Evolutionary conservation across 2,797 vertebrate species (phyloP).

Genomic region (Sebastes oblongus): DNA sequence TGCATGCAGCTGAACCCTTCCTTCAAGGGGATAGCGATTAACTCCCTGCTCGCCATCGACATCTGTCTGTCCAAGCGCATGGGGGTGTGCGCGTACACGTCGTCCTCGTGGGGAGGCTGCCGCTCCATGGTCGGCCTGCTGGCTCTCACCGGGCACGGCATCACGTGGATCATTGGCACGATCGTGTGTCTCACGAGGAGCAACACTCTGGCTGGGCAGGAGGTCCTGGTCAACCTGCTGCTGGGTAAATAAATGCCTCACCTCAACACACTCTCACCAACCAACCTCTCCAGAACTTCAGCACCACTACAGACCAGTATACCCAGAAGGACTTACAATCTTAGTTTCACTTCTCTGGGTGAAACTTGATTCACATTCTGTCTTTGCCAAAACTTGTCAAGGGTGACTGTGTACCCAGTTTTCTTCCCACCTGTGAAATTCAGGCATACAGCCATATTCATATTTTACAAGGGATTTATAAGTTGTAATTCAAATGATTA

Average conservation of each 20-base stretch:
- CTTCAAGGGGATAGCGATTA: slow-evolving; percentile 94
- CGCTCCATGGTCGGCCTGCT: slow-evolving; percentile 93
- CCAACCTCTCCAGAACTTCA: neutral
- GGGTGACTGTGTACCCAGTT: too few relatives aligned
- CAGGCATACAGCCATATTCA: neutral
- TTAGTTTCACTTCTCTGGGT: neutral
- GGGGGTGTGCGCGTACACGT: slow-evolving; percentile 89
- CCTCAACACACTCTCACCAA: slow-evolving; percentile 24
- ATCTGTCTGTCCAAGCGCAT: slow-evolving; percentile 95
- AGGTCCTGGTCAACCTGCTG: slow-evolving; percentile 96
- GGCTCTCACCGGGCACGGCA: slow-evolving; percentile 92
- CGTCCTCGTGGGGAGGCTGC: slow-evolving; percentile 92
- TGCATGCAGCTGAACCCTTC: slow-evolving; percentile 98
- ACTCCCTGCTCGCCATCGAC: slow-evolving; percentile 94
- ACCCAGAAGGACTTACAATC: neutral
- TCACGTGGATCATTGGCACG: slow-evolving; percentile 94
- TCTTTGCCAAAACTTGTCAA: neutral
- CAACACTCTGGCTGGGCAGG: slow-evolving; percentile 93
- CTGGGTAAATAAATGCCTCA: slow-evolving; percentile 86
- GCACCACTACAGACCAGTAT: neutral
- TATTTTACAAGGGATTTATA: neutral
- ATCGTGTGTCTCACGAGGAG: slow-evolving; percentile 93
- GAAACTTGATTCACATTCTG: neutral
- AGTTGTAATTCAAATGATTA: neutral
- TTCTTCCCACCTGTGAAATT: too few relatives aligned